Base-by-base conservation (phyloP, 2,797 vertebrate species). In the Anguilla obscura region DNA sequence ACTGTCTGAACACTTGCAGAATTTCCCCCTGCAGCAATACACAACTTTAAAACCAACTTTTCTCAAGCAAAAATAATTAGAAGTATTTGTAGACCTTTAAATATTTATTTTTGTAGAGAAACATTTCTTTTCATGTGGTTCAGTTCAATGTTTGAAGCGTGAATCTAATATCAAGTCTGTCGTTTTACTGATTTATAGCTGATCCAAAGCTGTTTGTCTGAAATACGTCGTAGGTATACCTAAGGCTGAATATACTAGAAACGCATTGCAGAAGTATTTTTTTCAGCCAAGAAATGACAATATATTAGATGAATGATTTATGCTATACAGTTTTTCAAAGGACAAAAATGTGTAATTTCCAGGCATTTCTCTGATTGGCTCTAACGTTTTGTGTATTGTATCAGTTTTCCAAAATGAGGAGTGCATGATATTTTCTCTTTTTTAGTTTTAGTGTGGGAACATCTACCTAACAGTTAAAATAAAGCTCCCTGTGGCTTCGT, bases 341-440 rank as follows among this genome's bases (percentile, higher is more conserved):
- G 90, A 90, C 80, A 88, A 89, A 52, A 89, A 90, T 87, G 90
- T 71, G 88, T 90, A 88, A 89, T 92, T 92, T 92, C 87, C 89
- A 90, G 48, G 85, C 86, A 63, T 63, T 86, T 89, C 88, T 86
- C 58, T 40, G 87, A 85, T 87, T 83, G 85, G 80, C 88, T 87
- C 87, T 90, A 69, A 40, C 69, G 89, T 89, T 83, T 36, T 27
- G 36, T 56, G 88, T 86, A 87, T 60, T 85, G 58, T 60, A 87
- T 86, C 89, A 82, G 66, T 87, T 85, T 88, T 90, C 88, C 87
- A 86, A 85, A 85, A 88, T 89, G 85, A 86, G 74, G 58, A 30
- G n/a, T 50, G 76, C 66, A 66, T 45, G 58, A 66, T 36, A 84
- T 30, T 84, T 88, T 52, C 58, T 85, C 45, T 50, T 52, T 24